Evolutionary conservation across 2,797 vertebrate genomes (phyloP), one percentile per base, ranked within the genome.

Genomic region (Chelidonichthys spinosus): DNA sequence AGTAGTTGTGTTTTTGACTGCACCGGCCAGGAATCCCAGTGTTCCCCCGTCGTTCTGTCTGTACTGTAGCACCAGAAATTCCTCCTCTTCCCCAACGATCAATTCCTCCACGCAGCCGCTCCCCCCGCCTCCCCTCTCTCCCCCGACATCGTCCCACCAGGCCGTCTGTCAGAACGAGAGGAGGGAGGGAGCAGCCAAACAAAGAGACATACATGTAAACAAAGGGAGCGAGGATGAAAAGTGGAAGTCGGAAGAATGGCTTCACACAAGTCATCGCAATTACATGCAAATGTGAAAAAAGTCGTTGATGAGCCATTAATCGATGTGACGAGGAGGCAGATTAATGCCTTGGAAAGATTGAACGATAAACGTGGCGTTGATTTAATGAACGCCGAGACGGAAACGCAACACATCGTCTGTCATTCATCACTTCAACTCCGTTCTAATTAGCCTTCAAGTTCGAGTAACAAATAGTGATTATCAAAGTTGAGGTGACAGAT

Each of bases 71-170:
- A 37, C 35, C 32, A 37, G 58, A 74, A 61, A 79, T 73, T 79
- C 32, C 72, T 77, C n/a, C 63, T 76, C 74, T 81, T 71, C 74
- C 69, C 69, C 35, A 63, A 15, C 32, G 58, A 94, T 95, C 85
- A 74, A 93, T 92, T 89, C 75, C 53, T 85, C 66, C 67, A 52
- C 11, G 13, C 75, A 66, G 74, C 70, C 25, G 13, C 70, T 77
- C 58, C 74, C 54, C 25, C 42, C 5, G 3, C 56, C 55, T 54
- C 42, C 42, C 33, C 43, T 43, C 63, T 74, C 69, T 58, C 46
- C 58, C 72, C 18, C 54, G n/a, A 33, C 73, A 44, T 42, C 37
- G 5, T 86, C 85, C 85, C 84, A 37, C 64, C 75, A 87, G 82
- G 79, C 85, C 56, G 46, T 52, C 77, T 74, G 83, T 52, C 72